phyloP scores from a whole-genome alignment of 2,888 invertebrate species.

The Eremobia ochroleuca region DNA sequence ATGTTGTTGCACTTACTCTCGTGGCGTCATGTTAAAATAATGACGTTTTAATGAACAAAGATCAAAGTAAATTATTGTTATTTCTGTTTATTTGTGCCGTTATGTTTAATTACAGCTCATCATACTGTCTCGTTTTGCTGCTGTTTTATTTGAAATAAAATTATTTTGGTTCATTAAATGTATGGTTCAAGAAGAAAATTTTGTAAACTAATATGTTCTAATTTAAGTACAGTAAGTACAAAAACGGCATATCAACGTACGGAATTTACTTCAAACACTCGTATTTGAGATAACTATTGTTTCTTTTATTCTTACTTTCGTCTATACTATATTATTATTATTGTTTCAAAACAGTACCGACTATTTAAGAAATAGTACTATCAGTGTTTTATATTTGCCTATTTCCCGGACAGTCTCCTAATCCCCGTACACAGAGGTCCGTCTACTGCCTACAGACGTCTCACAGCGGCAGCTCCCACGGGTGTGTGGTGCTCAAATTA shows the following conservation, averaged over 20 bases:
- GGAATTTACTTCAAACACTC: neutral
- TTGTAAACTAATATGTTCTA: neutral
- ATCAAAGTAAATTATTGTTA: conserved; percentile 31
- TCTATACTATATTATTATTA: neutral
- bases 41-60: conserved; percentile 20
- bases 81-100: conserved; percentile 31
- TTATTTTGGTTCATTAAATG: neutral
- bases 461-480: conserved; percentile 82
- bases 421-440: conserved; percentile 48
- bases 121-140: conserved; percentile 19
- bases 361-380: neutral
- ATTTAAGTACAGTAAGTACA: too few relatives aligned
- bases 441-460: conserved; percentile 64
- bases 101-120: conserved; percentile 26
- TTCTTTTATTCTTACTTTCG: neutral
- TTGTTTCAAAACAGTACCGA: neutral
- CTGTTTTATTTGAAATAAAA: neutral
- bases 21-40: conserved; percentile 35
- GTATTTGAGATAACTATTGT: neutral
- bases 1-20: conserved; percentile 33
- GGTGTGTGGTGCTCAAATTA: conserved; percentile 80
- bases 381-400: neutral
- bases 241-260: neutral
- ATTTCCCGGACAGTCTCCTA: neutral
- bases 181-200: neutral